Evolutionary conservation across 2,888 invertebrate species (phyloP).

Genomic region (Drosophila atroscutellata): DNA sequence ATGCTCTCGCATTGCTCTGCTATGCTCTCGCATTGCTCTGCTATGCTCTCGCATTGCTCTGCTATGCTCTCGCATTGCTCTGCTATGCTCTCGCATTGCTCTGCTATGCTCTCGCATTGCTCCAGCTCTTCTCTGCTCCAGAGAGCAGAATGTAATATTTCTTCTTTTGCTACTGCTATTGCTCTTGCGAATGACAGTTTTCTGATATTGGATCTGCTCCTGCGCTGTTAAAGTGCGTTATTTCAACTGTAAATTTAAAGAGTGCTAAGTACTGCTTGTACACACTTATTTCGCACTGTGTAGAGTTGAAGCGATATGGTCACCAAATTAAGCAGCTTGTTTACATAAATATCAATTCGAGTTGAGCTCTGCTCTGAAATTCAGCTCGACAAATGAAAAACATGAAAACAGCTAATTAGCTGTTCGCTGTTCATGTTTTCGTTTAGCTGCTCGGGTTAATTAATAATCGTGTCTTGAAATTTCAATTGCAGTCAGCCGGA

Average conservation of each 20-base stretch:
- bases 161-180: not conserved
- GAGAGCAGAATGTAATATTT: not conserved
- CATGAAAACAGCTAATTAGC: constrained; percentile 38
- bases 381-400: not conserved
- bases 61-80: not conserved
- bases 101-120: too few relatives aligned
- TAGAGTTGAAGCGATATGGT: not conserved
- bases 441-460: constrained; percentile 48
- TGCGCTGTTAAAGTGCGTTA: not conserved
- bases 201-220: too few relatives aligned
- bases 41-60: not conserved
- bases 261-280: not conserved
- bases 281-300: not conserved
- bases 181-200: too few relatives aligned
- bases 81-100: too few relatives aligned
- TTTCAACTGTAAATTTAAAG: not conserved
- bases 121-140: not conserved
- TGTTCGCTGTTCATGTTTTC: constrained; percentile 18
- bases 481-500: constrained; percentile 54
- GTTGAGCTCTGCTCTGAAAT: not conserved
- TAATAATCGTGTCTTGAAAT: constrained; percentile 69
- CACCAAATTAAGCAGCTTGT: constrained; percentile 4
- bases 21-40: too few relatives aligned
- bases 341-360: not conserved
- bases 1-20: too few relatives aligned